Evolutionary conservation across 2,888 invertebrate genomes (phyloP).

Genomic region (Coronaproctus castanopsis): DNA sequence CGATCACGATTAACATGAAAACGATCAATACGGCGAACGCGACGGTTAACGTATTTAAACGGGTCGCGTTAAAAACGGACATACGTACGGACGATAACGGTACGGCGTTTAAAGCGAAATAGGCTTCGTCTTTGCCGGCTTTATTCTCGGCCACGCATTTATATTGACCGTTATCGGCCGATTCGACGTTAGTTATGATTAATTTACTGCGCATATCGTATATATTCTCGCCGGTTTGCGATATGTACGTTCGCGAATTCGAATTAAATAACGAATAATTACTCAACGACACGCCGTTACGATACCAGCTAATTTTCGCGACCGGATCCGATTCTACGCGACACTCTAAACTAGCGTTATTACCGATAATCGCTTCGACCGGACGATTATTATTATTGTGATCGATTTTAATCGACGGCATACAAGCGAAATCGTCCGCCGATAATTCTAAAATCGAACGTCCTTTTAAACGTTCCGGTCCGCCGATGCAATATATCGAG

Average conservation of each 20-base stretch:
- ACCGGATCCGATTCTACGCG: slow-evolving; percentile 60
- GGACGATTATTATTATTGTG: slow-evolving; percentile 45
- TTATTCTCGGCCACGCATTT: slow-evolving; percentile 78
- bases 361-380: slow-evolving; percentile 56
- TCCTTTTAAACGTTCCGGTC: slow-evolving; percentile 46
- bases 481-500: slow-evolving; percentile 54
- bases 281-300: slow-evolving; percentile 54
- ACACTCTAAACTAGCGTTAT: slow-evolving; percentile 68
- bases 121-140: slow-evolving; percentile 73
- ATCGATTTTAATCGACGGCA: slow-evolving; percentile 53
- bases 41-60: slow-evolving; percentile 65
- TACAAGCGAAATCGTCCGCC: slow-evolving; percentile 53
- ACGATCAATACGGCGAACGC: slow-evolving; percentile 57
- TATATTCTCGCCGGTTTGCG: slow-evolving; percentile 46
- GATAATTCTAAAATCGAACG: slow-evolving; percentile 45
- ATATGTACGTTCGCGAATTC: slow-evolving; percentile 54
- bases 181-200: slow-evolving; percentile 59
- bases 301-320: slow-evolving; percentile 66
- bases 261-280: slow-evolving; percentile 43
- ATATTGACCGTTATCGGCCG: slow-evolving; percentile 62
- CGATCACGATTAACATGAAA: slow-evolving; percentile 47
- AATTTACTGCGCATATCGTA: slow-evolving; percentile 56
- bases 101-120: slow-evolving; percentile 67
- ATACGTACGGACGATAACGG: slow-evolving; percentile 57
- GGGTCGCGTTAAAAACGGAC: slow-evolving; percentile 60